Base-by-base conservation (phyloP, 2,888 invertebrate genomes). In the Cerceris ruficornis region DNA sequence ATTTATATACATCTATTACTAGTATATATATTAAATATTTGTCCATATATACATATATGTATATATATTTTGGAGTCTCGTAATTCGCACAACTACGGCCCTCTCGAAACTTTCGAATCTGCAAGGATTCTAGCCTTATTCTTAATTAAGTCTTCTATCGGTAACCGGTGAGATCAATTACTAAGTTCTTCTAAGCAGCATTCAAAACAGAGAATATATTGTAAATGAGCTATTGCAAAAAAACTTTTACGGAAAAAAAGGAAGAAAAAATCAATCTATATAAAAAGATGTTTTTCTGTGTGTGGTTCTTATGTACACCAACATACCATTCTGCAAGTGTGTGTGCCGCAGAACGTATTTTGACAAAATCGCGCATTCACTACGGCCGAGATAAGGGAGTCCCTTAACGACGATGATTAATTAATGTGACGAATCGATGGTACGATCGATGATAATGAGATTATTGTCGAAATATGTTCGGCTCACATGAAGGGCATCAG, bases 251-350 rank as follows among this genome's bases (percentile, higher is more conserved):
- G 86, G 87, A 84, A 89, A 85, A 88, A 87, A 85, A 84, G 80
- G 89, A 85, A 89, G 80, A 88, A 90, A 88, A 89, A 89, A 88
- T 84, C 87, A 91, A 88, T 90, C 82, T 88, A 28, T 28, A 28
- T 28, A 90, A 86, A 88, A 87, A 87, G 75, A 87, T 85, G 88
- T 90, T 89, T 92, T 91, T 91, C 90, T 93, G 92, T 93, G 93
- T 93, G 93, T 93, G 90, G 93, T 93, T 92, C 93, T 93, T 93
- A 93, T 92, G 94, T 94, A 95, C 95, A 95, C 95, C 95, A 95
- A 95, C 95, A 95, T 95, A 95, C 95, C 95, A 95, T 95, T 94
- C 94, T 94, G 92, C 91, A 91, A 90, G 91, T 91, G 91, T 91
- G 87, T 88, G 88, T 86, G 83, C 75, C 81, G 86, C 87, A 66